A percentile compares a stretch with the other conserved stretches of the same genome.
phyloP scores from a whole-genome alignment of 2,888 invertebrate species.

The Polyommatus icarus region DNA sequence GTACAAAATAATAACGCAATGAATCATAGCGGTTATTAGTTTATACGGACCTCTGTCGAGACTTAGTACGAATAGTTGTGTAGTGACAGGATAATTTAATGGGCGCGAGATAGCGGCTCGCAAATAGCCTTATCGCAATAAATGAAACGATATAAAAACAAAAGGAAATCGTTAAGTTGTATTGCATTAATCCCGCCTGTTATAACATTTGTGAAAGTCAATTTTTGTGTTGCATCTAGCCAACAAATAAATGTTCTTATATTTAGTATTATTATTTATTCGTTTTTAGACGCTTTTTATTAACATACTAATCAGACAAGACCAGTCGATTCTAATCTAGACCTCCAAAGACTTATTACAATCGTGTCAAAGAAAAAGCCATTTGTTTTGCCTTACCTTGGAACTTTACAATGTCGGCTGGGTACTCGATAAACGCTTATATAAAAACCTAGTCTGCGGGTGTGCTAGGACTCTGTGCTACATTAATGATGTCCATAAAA shows the following conservation, averaged over 20 bases:
- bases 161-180: conserved; percentile 15
- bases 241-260: neutral
- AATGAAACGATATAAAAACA: conserved; percentile 28
- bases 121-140: conserved; percentile 24
- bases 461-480: neutral
- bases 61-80: conserved; percentile 43
- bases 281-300: neutral
- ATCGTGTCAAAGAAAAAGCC: neutral
- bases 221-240: neutral
- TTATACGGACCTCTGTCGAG: conserved; percentile 41
- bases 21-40: conserved; percentile 41
- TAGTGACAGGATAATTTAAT: conserved; percentile 44
- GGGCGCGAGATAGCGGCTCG: conserved; percentile 38
- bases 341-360: neutral
- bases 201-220: conserved; percentile 16
- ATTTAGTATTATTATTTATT: neutral
- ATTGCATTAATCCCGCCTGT: conserved; percentile 25
- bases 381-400: neutral
- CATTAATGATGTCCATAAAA: conserved; percentile 18
- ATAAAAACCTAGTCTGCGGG: neutral
- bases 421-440: neutral
- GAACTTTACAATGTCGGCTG: neutral
- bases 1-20: conserved; percentile 42
- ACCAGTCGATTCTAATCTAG: neutral
- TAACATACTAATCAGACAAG: neutral